These are phyloP conservation scores for Bicyclus anynana DNA, from an alignment of 1,140 invertebrate genomes.

Conservation along the genomic window DNA sequence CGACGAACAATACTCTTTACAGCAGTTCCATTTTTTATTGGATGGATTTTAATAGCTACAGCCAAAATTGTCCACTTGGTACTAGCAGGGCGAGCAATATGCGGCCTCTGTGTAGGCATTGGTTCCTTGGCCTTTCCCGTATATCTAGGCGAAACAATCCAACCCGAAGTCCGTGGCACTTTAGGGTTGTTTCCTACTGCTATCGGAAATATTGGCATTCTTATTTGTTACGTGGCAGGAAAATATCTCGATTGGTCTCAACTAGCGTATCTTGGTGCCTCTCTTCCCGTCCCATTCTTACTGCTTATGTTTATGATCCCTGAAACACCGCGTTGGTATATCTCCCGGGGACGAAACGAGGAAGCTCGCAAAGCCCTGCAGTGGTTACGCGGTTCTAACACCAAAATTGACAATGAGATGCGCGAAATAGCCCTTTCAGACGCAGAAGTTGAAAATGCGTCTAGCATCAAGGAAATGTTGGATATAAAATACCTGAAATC, in stretches of 20 bases:
- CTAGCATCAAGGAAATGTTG: conserved; percentile 79
- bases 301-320: conserved; percentile 89
- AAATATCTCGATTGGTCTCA: conserved; percentile 88
- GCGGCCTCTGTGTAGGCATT: conserved; percentile 92
- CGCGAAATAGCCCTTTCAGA: conserved; percentile 86
- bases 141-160: conserved; percentile 94
- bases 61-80: conserved; percentile 84
- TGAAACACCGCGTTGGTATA: conserved; percentile 94
- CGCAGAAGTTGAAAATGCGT: conserved; percentile 80
- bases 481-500: conserved; percentile 84
- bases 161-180: conserved; percentile 92
- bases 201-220: conserved; percentile 92
- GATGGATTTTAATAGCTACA: conserved; percentile 89
- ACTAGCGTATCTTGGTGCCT: conserved; percentile 86
- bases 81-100: conserved; percentile 84
- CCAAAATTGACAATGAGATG: conserved; percentile 89
- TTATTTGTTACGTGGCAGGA: conserved; percentile 87
- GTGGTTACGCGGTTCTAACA: conserved; percentile 87
- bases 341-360: conserved; percentile 85
- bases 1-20: conserved; percentile 88
- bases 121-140: conserved; percentile 92
- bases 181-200: conserved; percentile 92
- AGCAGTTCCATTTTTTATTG: conserved; percentile 89
- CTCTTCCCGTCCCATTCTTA: conserved; percentile 86
- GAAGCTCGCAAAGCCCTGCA: conserved; percentile 85